Conservation (phyloP, 2,797 vertebrate species). For the Galaxias olidus region DNA sequence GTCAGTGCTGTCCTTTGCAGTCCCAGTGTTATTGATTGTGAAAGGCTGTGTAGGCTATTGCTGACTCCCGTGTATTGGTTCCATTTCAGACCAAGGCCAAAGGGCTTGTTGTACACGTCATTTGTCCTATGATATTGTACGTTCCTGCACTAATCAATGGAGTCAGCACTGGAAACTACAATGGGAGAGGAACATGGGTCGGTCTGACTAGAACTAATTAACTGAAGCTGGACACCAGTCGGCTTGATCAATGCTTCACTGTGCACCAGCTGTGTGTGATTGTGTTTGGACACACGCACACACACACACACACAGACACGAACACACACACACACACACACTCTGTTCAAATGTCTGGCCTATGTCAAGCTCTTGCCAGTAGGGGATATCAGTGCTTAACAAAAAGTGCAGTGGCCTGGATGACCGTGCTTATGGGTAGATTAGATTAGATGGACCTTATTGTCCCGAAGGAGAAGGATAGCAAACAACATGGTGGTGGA, state of each 20-base stretch:
- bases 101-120: neutral
- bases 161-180: conserved; percentile 15
- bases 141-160: conserved; percentile 22
- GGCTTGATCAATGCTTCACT: conserved; percentile 11
- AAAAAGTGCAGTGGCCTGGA: neutral
- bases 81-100: neutral
- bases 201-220: conserved; percentile 17
- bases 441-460: no score
- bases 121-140: conserved; percentile 26
- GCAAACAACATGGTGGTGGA: no score
- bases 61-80: neutral
- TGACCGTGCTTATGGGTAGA: neutral
- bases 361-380: conserved; percentile 25
- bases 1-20: neutral
- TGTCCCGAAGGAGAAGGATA: no score
- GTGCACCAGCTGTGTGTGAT: neutral
- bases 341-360: neutral
- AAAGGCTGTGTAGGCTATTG: neutral
- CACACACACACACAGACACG: no score
- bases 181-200: neutral
- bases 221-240: conserved; percentile 28
- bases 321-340: conserved; percentile 6
- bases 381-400: conserved; percentile 43
- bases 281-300: conserved; percentile 1
- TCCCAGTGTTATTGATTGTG: neutral